Base-by-base conservation (phyloP, 2,113 vertebrate genomes). In the Pygoscelis antarcticus region DNA sequence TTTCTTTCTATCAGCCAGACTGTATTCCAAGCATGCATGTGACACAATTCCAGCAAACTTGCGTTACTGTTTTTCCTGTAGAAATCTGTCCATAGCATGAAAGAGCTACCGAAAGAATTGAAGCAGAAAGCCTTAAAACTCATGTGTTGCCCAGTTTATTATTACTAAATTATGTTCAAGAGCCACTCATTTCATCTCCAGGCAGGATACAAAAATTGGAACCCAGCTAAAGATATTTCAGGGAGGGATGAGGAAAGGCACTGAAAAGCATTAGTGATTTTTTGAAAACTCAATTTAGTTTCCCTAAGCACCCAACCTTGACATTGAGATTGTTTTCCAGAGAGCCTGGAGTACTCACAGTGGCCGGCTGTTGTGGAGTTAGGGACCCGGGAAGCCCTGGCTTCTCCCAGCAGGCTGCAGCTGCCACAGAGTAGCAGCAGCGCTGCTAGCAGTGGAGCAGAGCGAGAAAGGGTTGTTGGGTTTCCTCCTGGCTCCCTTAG, bases 81-180 rank as follows among this genome's bases (percentile, higher is more conserved):
- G 83, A 92, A 79, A 96, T 89, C 89, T 94, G 86, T 86, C 79
- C 34, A 18, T 49, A 58, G 77, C 66, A 84, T 76, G 30, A 86
- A 96, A 89, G 58, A 92, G 57, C 96, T 90, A 81, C 77, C 74
- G 54, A 89, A 95, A 83, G 40, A 89, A 81, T 75, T 46, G 38
- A 90, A 81, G 83, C 88, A 95, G 87, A 96, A 96, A 83, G 57
- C 27, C 83, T 95, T 96, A 71, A 64, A 92, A 83, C 49, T 96
- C 64, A 34, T 61, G 21, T 86, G 65, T 90, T 93, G 40, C 60
- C 30, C 51, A n/a, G 42, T 81, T 74, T 79, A n/a, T 90, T 86
- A 38, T 69, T 89, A 25, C 19, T 84, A 76, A 87, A 58, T 87
- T 82, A 61, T 26, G 13, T 81, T 68, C 26, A 40, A 36, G 65